A percentile compares a stretch with the other conserved stretches of the same genome.
These are phyloP conservation scores for Diadophis punctatus DNA, from an alignment of 2,113 vertebrate species.

Conservation along the genomic window DNA sequence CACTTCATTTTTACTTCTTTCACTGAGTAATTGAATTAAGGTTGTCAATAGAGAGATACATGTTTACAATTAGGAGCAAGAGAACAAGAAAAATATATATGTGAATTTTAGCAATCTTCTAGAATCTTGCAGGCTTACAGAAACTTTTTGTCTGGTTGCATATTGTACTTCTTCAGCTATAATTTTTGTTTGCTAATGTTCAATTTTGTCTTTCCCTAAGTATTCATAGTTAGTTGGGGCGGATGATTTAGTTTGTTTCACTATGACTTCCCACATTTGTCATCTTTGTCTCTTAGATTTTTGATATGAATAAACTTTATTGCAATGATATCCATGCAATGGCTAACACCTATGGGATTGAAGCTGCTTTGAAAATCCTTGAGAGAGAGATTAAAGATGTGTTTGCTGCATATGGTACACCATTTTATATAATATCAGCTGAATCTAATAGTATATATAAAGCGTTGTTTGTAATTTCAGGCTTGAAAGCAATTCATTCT, in stretches of 20 bases:
- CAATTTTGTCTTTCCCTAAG: neutral
- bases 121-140: neutral
- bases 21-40: neutral
- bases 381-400: slow-evolving; percentile 99
- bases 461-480: neutral
- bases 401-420: slow-evolving; percentile 93
- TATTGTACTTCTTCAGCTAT: neutral
- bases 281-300: slow-evolving; percentile 65
- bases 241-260: neutral
- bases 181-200: slow-evolving; percentile 12
- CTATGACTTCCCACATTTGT: neutral
- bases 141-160: neutral
- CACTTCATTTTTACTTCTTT: neutral
- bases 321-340: slow-evolving; percentile 93
- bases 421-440: neutral
- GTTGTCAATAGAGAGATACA: neutral
- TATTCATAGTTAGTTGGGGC: neutral
- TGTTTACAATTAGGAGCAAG: neutral
- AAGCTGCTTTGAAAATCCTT: slow-evolving; percentile 88
- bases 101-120: neutral
- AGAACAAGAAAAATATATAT: neutral
- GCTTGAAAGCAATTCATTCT: neutral
- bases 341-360: slow-evolving; percentile 90
- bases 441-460: neutral
- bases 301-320: slow-evolving; percentile 87